Base-by-base conservation (phyloP, 2,888 invertebrate species). In the Philopedon plagiatum region DNA sequence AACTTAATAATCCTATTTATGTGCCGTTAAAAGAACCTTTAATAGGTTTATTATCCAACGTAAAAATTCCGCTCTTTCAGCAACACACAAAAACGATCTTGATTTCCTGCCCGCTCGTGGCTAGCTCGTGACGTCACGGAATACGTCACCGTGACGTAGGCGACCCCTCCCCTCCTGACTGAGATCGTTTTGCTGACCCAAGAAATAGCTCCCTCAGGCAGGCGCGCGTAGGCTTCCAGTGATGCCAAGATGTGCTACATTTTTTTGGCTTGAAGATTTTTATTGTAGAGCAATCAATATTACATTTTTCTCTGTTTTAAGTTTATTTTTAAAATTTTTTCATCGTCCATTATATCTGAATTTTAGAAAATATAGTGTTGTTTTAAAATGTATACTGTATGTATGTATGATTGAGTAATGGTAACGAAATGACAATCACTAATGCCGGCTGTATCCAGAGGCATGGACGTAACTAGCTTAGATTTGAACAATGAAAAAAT, bases 101-200 rank as follows among this genome's bases (percentile, higher is more conserved):
- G 37, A 19, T 39, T 46, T 49, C 37, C 23, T 37, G 49, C 65
- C 51, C 46, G 56, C 65, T 67, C 51, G 68, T 67, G 64, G 49
- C 49, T 18, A 60, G 21, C 69, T 63, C 61, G 75, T 81, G 80
- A 81, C 79, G 80, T 81, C 80, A 79, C 76, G 5, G 49, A 32
- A 63, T 71, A 80, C 81, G 80, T 80, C 79, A 81, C 75, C 44
- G 75, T 81, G 80, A 80, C 82, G 82, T 82, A 77, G 75, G 69
- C 19, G 32, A 23, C 46, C 19, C 13, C 57, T 32, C 37, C 58
- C 39, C 58, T 44, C 18, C 57, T 23, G 32, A 23, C 26, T 60
- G 1, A 34, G 37, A 54, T 60, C 11, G 41, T 9, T 44, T 54
- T 29, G 34, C 37, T 37, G 37, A 37, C 39, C 15, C 60, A 23